Evolutionary conservation across 2,113 vertebrate species (phyloP).

Genomic region (Stegastes partitus): DNA sequence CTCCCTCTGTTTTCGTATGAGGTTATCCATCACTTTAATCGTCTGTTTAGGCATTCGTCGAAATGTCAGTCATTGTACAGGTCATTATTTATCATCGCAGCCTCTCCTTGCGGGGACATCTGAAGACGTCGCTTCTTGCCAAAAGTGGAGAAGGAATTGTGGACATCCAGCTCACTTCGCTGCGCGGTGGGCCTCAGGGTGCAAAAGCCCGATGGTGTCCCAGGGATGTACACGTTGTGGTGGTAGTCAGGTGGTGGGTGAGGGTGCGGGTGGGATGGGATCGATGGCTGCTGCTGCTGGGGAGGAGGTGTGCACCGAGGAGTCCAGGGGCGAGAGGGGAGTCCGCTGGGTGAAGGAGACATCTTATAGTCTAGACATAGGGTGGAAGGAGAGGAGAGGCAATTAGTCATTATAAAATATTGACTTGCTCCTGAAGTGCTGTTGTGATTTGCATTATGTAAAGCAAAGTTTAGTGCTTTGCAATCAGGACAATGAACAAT

Average conservation of each 20-base stretch:
- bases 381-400: neutral
- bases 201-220: constrained; percentile 88
- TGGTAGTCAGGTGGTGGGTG: constrained; percentile 91
- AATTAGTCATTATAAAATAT: constrained; percentile 27
- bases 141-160: constrained; percentile 94
- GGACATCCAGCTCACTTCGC: constrained; percentile 87
- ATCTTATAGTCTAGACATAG: constrained; percentile 87
- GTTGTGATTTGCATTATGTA: constrained; percentile 26
- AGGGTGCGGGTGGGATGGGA: constrained; percentile 73
- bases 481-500: neutral
- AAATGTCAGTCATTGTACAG: constrained; percentile 84
- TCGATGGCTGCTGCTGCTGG: constrained; percentile 79
- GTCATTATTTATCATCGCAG: constrained; percentile 91
- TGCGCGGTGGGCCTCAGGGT: constrained; percentile 84
- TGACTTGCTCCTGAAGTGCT: constrained; percentile 7
- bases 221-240: constrained; percentile 93
- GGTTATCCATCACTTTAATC: constrained; percentile 39
- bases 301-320: constrained; percentile 87
- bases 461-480: neutral
- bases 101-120: constrained; percentile 87
- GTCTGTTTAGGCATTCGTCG: constrained; percentile 24
- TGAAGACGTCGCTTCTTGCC: constrained; percentile 91
- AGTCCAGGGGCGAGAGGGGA: constrained; percentile 87
- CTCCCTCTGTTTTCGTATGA: constrained; percentile 26
- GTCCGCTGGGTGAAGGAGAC: constrained; percentile 79